Evolutionary conservation across 92 coral and sea anemone genomes (phyloP), one percentile per base, ranked within the genome.

Genomic region (Porites evermanni): DNA sequence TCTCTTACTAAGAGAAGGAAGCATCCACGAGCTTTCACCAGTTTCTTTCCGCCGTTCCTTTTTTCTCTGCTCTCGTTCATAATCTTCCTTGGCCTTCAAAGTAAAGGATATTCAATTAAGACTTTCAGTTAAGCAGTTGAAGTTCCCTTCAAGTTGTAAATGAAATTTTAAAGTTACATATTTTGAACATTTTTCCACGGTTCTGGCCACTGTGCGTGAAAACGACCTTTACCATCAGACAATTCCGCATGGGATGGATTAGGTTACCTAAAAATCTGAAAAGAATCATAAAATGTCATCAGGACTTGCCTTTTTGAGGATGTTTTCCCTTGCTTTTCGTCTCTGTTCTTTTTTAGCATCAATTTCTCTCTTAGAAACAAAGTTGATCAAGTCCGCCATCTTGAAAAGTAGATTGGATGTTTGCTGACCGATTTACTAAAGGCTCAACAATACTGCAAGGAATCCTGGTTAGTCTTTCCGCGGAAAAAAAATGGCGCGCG

Each of bases 21-120:
- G 73, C 98, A 97, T 97, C 99, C 99, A 97, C 32, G 98, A 89
- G 53, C 86, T 96, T 92, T 97, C 99, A 14, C 99, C 98, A 29
- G 90, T 91, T 59, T 85, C 91, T 61, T 90, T 95, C 67, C 93
- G 90, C 77, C 82, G 89, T 67, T 92, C 95, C 38, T 91, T 88
- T 18, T 93, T 86, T 24, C 91, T 83, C 87, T 97, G 91, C 78
- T 90, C 95, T 71, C 89, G 85, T 77, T 97, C 97, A 77, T 93
- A 97, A 50, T 95, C 96, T 16, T 93, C 93, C 89, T 95, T 95
- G 12, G 97, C 98, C 99, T 97, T 64, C 8, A 87, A 44, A 6
- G 6, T 2, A 61, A 66, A 47, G 47, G 2, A 44, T 50, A 1
- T 51, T 29, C 7, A 59, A 10, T 21, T 21, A 6, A 76, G 58